These are phyloP conservation scores for Notodromas monacha DNA, from an alignment of 2,888 invertebrate species.

Conservation along the genomic window DNA sequence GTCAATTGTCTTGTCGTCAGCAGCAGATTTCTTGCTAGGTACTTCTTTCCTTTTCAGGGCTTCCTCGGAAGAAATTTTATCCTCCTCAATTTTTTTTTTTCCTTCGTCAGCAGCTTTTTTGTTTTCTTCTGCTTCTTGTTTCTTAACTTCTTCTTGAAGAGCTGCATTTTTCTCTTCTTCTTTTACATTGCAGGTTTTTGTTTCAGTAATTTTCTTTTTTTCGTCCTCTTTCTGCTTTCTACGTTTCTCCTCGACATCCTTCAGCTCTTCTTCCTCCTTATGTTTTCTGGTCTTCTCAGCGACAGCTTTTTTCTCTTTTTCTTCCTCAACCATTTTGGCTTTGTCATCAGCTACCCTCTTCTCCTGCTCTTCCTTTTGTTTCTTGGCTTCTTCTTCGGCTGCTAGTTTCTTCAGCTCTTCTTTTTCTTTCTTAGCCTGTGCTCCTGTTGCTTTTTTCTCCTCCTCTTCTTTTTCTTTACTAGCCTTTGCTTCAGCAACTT, in stretches of 20 bases:
- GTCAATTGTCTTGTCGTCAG: not conserved
- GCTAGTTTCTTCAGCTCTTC: not conserved
- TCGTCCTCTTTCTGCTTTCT: too few relatives aligned
- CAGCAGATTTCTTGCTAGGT: not conserved
- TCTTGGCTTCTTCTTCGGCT: not conserved
- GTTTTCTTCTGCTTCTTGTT: not conserved
- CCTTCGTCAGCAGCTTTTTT: not conserved
- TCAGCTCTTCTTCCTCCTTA: not conserved
- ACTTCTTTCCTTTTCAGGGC: conserved; percentile 6
- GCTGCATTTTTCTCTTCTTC: too few relatives aligned
- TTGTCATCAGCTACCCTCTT: not conserved
- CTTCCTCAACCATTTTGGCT: conserved; percentile 5
- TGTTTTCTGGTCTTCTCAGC: not conserved
- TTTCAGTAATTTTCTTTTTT: too few relatives aligned
- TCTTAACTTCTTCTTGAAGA: not conserved
- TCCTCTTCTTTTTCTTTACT: conserved; percentile 5
- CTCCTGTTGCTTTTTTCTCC: not conserved
- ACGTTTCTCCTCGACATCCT: too few relatives aligned
- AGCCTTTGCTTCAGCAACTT: conserved; percentile 6
- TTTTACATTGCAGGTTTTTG: too few relatives aligned
- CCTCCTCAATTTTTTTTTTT: not conserved
- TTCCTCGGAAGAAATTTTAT: not conserved
- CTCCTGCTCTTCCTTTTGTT: not conserved
- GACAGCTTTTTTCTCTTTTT: not conserved
- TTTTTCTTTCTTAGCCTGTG: conserved; percentile 6